These are phyloP conservation scores for Gambusia affinis DNA, from an alignment of 2,113 vertebrate genomes.

Conservation along the genomic window DNA sequence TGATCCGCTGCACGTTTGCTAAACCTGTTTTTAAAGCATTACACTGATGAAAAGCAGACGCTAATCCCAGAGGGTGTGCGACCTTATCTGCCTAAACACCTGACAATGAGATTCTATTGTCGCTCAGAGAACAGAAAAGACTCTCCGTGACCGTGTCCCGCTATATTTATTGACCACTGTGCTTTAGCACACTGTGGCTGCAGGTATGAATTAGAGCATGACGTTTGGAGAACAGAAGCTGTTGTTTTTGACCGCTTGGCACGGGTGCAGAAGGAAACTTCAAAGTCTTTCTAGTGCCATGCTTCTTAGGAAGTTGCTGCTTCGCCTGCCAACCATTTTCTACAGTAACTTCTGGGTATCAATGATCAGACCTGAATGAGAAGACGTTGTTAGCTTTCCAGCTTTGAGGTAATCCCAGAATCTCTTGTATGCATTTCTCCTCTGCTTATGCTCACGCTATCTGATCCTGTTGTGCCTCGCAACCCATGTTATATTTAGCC, in stretches of 20 bases:
- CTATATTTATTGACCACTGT: conserved; percentile 55
- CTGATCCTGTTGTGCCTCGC: conserved; percentile 55
- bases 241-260: conserved; percentile 23
- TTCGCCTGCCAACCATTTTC: conserved; percentile 27
- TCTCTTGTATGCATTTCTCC: conserved; percentile 70
- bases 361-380: conserved; percentile 26
- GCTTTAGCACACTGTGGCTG: conserved; percentile 17
- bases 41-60: conserved; percentile 75
- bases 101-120: conserved; percentile 74
- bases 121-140: conserved; percentile 54
- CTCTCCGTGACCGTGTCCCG: conserved; percentile 29
- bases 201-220: conserved; percentile 48
- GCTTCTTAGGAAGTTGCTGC: conserved; percentile 24
- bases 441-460: conserved; percentile 52
- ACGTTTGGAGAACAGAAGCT: conserved; percentile 11
- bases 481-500: conserved; percentile 59
- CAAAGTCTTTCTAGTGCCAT: conserved; percentile 26
- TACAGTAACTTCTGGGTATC: conserved; percentile 44
- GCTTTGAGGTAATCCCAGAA: conserved; percentile 63
- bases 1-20: conserved; percentile 68
- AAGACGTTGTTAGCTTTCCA: conserved; percentile 29
- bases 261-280: conserved; percentile 6
- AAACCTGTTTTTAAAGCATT: conserved; percentile 78
- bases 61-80: conserved; percentile 70
- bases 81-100: conserved; percentile 79